These are phyloP conservation scores for Drosophila stalkeri DNA, from an alignment of 2,888 invertebrate species.

Conservation along the genomic window DNA sequence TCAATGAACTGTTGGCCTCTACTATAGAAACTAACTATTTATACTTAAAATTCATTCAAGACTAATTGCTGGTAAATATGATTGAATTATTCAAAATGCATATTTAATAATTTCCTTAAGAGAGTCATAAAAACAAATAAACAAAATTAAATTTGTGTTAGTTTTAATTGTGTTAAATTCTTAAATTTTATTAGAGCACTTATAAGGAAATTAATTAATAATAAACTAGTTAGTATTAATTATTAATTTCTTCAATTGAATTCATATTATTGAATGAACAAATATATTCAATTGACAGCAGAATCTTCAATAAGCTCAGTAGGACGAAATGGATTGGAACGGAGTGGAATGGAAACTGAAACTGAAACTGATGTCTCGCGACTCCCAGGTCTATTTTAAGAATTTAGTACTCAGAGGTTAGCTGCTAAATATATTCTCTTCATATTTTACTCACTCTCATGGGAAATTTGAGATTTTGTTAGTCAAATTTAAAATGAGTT, in stretches of 20 bases:
- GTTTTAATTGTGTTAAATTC: neutral
- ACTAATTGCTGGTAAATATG: conserved; percentile 6
- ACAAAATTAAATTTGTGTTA: conserved; percentile 10
- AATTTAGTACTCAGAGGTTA: neutral
- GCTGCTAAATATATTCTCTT: neutral
- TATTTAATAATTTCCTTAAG: conserved; percentile 8
- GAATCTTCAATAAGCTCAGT: neutral
- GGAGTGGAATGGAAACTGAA: neutral
- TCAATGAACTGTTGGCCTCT: conserved; percentile 12
- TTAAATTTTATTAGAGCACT: neutral
- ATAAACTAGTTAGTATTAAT: neutral
- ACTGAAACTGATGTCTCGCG: neutral
- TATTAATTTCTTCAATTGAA: neutral
- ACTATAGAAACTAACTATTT: conserved; percentile 11
- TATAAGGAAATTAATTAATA: neutral
- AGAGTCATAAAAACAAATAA: conserved; percentile 21
- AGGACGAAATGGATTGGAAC: neutral
- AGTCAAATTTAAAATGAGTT: neutral
- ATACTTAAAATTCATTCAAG: conserved; percentile 16
- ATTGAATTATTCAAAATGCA: conserved; percentile 17
- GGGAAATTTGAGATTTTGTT: neutral
- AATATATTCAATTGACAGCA: neutral
- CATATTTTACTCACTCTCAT: neutral
- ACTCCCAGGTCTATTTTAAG: neutral
- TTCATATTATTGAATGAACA: neutral